phyloP scores from a whole-genome alignment of 1,140 invertebrate genomes.

The Magallana gigas region DNA sequence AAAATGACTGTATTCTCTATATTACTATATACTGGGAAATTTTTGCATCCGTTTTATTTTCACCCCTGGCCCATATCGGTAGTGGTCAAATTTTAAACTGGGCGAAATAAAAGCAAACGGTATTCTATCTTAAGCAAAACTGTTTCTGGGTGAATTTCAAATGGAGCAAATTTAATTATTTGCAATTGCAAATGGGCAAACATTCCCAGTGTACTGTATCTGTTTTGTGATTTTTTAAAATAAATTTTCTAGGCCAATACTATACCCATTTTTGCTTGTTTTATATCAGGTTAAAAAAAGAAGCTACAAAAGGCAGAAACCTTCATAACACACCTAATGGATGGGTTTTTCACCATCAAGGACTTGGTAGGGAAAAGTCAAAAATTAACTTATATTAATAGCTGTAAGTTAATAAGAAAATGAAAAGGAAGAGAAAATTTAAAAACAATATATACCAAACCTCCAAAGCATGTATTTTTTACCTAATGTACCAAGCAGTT shows the following conservation, averaged over 20 bases:
- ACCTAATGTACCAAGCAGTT: background rate
- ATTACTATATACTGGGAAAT: background rate
- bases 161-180: no score
- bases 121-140: no score
- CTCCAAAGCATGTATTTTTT: background rate
- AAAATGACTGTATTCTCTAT: background rate
- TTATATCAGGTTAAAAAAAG: constrained; percentile 17
- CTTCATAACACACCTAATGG: constrained; percentile 1
- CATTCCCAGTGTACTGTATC: background rate
- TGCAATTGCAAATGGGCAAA: no score
- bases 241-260: background rate
- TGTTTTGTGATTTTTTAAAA: constrained; percentile 8
- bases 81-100: no score
- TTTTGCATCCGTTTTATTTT: no score
- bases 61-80: no score
- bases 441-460: background rate
- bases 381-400: background rate
- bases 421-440: background rate
- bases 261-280: background rate
- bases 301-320: constrained; percentile 7
- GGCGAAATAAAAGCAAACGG: no score
- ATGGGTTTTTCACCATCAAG: constrained; percentile 7
- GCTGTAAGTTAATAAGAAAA: background rate
- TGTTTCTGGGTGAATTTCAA: no score
- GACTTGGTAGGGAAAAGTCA: background rate